Evolutionary conservation across 2,888 invertebrate genomes (phyloP).

Genomic region (Anoplius nigerrimus): DNA sequence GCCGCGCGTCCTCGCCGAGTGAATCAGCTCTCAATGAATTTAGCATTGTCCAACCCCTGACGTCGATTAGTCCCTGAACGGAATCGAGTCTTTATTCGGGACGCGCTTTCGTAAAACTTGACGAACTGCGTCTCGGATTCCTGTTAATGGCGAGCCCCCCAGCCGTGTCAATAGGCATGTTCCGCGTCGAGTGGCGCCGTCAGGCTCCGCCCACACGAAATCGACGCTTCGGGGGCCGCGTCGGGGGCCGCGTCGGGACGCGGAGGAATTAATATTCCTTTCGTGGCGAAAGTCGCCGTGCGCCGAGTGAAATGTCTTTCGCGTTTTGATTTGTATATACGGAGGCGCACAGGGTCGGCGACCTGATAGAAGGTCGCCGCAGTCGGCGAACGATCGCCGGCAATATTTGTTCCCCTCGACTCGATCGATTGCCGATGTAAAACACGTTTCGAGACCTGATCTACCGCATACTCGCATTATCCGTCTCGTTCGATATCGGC

Average conservation of each 20-base stretch:
- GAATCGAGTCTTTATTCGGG: too few relatives aligned
- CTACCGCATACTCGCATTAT: too few relatives aligned
- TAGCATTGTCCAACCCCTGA: too few relatives aligned
- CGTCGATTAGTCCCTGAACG: too few relatives aligned
- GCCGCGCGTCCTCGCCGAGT: too few relatives aligned
- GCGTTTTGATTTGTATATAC: slow-evolving; percentile 30
- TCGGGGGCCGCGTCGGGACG: not conserved
- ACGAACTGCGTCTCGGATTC: too few relatives aligned
- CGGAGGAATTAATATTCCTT: slow-evolving; percentile 35
- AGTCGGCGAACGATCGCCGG: slow-evolving; percentile 16
- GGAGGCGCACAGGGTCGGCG: slow-evolving; percentile 31
- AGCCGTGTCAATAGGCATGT: not conserved
- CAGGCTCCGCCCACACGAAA: not conserved
- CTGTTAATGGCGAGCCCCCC: not conserved
- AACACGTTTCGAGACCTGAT: too few relatives aligned
- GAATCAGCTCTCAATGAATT: too few relatives aligned
- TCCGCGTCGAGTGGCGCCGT: not conserved
- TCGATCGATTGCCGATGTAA: not conserved
- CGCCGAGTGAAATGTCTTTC: slow-evolving; percentile 48
- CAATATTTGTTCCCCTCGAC: slow-evolving; percentile 32
- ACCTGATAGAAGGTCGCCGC: slow-evolving; percentile 41
- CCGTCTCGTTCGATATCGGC: too few relatives aligned
- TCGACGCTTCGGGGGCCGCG: not conserved
- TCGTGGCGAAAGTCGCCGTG: slow-evolving; percentile 12
- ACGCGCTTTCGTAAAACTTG: too few relatives aligned